Evolutionary conservation across 2,888 invertebrate genomes (phyloP), one percentile per base, ranked within the genome.

Genomic region (Choristoneura rosaceana): DNA sequence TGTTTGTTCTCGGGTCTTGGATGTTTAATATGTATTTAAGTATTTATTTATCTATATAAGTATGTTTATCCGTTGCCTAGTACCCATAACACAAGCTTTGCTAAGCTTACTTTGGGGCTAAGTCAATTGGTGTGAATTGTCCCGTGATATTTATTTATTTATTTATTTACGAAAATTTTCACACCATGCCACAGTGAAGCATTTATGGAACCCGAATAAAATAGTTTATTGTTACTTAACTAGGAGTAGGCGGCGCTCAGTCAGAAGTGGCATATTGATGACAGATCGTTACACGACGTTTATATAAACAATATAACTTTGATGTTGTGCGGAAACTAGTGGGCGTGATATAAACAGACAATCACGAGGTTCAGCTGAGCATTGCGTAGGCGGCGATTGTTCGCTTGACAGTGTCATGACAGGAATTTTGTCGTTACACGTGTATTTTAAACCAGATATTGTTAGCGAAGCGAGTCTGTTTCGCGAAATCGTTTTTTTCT

Each of bases 261-360:
- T 62, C 62, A 38, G 14, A 52, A 70, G 62, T 70, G 65, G n/a
- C 64, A 52, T 52, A 65, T 70, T 41, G 60, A 60, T 70, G 70
- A 70, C 65, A 60, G 50, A 65, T 66, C 65, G 62, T 55, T 33
- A 63, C 63, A 63, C 55, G 63, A 63, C 69, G 63, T 47, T 62
- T 38, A 43, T 50, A 55, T 70, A 64, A 70, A 70, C 58, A 60
- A 38, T 60, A 65, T 59, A 71, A 62, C 55, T 67, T 71, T 55
- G 62, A 67, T 65, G 59, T 33, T n/a, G 25, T 71, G 62, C 67
- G 71, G 55, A 67, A 61, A 55, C 52, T 10, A n/a, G 71, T 71
- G 61, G 71, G 71, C 47, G 70, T 38, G 61, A 25, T 34, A 52
- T 61, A 71, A 66, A 61, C 65, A 66, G 52, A 14, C 52, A 34